These are phyloP conservation scores for Herpetotheres cachinnans DNA, from an alignment of 2,113 vertebrate genomes.

Conservation along the genomic window DNA sequence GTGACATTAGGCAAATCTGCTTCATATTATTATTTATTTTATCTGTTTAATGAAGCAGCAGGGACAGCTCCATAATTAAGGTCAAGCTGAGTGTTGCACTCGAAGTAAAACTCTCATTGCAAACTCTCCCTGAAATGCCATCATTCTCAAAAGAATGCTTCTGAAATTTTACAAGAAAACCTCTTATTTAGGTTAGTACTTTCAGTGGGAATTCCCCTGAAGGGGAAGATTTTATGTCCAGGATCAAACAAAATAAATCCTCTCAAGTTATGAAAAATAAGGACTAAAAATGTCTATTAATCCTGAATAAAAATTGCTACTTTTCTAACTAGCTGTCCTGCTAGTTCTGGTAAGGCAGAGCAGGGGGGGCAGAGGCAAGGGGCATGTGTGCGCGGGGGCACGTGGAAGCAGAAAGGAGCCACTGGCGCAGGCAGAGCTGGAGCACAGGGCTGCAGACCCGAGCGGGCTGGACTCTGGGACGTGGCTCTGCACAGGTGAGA, in stretches of 20 bases:
- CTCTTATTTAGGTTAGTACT: neutral
- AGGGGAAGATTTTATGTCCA: conserved; percentile 14
- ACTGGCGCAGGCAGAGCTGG: rapidly evolving
- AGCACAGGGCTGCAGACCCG: rapidly evolving
- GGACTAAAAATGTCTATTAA: neutral
- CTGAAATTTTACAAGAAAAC: conserved; percentile 34
- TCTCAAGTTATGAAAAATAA: conserved; percentile 37
- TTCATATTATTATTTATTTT: conserved; percentile 28
- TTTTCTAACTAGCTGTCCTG: neutral
- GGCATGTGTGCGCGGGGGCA: rapidly evolving
- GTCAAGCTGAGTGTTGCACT: neutral
- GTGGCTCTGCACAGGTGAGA: rapidly evolving
- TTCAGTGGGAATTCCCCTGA: conserved; percentile 19
- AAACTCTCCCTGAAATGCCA: neutral
- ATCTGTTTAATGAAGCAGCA: conserved; percentile 5
- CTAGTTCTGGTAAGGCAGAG: neutral
- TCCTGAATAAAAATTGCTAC: neutral
- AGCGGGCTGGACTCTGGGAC: neutral
- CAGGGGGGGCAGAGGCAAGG: neutral
- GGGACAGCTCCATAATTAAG: conserved; percentile 23
- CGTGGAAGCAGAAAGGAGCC: neutral
- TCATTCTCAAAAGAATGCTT: conserved; percentile 21
- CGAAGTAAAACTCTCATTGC: neutral
- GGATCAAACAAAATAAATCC: conserved; percentile 12
- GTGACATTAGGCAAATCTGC: conserved; percentile 25